phyloP scores from a whole-genome alignment of 1,140 invertebrate species.

The Calephelis nemesis region DNA sequence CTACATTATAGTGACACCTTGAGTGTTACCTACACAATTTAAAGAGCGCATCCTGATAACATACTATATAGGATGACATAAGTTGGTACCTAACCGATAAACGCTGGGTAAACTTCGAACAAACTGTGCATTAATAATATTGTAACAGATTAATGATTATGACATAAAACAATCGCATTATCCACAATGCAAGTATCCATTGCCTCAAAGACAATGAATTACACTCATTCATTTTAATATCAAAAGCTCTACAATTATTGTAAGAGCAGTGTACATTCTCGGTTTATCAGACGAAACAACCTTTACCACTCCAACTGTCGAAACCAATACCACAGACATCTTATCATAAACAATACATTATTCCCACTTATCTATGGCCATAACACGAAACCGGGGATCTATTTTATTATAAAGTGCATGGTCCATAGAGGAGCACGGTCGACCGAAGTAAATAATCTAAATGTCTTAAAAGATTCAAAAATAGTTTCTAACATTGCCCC shows the following conservation, averaged over 20 bases:
- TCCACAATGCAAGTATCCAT: background rate
- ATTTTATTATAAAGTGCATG: conserved; percentile 79
- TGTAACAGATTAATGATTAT: conserved; percentile 10
- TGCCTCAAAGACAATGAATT: conserved; percentile 8
- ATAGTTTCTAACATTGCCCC: conserved; percentile 78
- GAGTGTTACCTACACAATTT: too few relatives aligned
- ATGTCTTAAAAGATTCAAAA: conserved; percentile 80
- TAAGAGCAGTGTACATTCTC: conserved; percentile 50
- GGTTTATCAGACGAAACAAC: conserved; percentile 59
- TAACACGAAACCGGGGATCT: conserved; percentile 70
- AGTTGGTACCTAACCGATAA: too few relatives aligned
- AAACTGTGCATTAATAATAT: conserved; percentile 2
- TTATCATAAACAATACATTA: conserved; percentile 74
- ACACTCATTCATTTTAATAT: conserved; percentile 30
- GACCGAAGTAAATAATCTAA: conserved; percentile 77
- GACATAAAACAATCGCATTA: conserved; percentile 13
- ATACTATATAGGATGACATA: too few relatives aligned
- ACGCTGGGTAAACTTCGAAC: background rate
- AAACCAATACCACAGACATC: conserved; percentile 68
- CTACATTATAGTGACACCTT: too few relatives aligned
- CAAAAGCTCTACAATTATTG: conserved; percentile 44
- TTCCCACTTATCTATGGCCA: conserved; percentile 70
- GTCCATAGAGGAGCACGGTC: conserved; percentile 62
- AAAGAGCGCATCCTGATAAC: too few relatives aligned
- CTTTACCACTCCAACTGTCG: conserved; percentile 66